Conservation (phyloP, 2,888 invertebrate genomes). For the Pseudoips prasinana region DNA sequence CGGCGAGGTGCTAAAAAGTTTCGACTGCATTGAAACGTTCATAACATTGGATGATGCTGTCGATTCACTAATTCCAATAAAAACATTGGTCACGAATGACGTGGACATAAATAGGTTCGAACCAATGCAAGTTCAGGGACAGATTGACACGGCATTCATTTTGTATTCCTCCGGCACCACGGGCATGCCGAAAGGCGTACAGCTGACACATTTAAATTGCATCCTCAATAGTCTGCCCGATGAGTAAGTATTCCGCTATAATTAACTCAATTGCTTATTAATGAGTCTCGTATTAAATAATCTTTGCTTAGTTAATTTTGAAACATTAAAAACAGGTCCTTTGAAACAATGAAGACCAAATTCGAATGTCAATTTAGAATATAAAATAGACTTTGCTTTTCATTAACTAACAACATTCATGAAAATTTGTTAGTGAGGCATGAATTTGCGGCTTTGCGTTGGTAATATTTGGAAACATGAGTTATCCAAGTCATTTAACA, state of each 20-base stretch:
- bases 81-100: conserved; percentile 37
- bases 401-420: too few species aligned
- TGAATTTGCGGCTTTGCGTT: too few species aligned
- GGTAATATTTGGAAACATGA: too few species aligned
- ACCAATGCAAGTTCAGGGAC: conserved; percentile 70
- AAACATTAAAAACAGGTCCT: conserved; percentile 3
- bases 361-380: too few species aligned
- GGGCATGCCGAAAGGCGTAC: conserved; percentile 86
- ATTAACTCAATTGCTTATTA: too few species aligned
- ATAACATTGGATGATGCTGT: conserved; percentile 46
- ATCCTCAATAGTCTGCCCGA: conserved; percentile 54
- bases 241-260: conserved; percentile 44
- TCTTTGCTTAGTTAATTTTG: neutral
- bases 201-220: conserved; percentile 83
- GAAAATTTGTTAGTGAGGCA: too few species aligned
- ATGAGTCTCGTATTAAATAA: neutral
- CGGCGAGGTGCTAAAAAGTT: conserved; percentile 41
- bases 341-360: too few species aligned
- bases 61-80: conserved; percentile 36
- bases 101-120: conserved; percentile 51
- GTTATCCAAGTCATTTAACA: too few species aligned
- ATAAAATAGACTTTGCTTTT: too few species aligned
- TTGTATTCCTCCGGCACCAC: conserved; percentile 87
- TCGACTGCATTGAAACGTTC: conserved; percentile 46
- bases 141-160: conserved; percentile 59